Conservation (phyloP, 2,888 invertebrate genomes). For the Synanthedon tipuliformis region DNA sequence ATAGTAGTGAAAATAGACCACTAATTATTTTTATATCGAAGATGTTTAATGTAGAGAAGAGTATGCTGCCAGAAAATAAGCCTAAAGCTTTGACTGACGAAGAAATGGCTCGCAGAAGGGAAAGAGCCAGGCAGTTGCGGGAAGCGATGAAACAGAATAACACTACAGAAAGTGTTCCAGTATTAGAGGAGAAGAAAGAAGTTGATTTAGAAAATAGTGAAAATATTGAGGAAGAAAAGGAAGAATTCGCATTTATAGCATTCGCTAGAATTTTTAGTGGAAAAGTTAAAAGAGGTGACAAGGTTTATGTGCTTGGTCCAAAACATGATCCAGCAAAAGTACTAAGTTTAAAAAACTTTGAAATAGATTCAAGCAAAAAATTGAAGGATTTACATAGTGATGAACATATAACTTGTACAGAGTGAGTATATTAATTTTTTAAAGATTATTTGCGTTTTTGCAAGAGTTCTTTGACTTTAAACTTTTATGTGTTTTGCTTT, state of each 20-base stretch:
- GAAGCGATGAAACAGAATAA: slow-evolving; percentile 63
- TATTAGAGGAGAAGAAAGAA: slow-evolving; percentile 18
- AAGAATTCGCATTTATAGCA: slow-evolving; percentile 78
- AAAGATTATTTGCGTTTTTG: too few relatives aligned
- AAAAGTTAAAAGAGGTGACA: slow-evolving; percentile 78
- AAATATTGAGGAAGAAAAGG: slow-evolving; percentile 51
- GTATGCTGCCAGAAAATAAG: slow-evolving; percentile 81
- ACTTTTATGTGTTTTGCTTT: too few relatives aligned
- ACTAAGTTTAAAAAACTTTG: slow-evolving; percentile 46
- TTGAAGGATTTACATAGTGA: slow-evolving; percentile 72
- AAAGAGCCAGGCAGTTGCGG: slow-evolving; percentile 74
- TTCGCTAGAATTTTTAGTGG: slow-evolving; percentile 96
- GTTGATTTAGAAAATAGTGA: slow-evolving; percentile 21
- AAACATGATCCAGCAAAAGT: slow-evolving; percentile 84
- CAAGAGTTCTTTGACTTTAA: too few relatives aligned
- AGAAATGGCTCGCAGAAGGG: slow-evolving; percentile 77
- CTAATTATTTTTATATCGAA: slow-evolving; percentile 86
- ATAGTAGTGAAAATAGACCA: slow-evolving; percentile 72
- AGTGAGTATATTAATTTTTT: slow-evolving; percentile 35
- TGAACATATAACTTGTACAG: slow-evolving; percentile 74
- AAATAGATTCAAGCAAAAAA: slow-evolving; percentile 56
- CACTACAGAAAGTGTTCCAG: slow-evolving; percentile 15
- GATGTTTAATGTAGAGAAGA: slow-evolving; percentile 87
- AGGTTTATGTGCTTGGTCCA: slow-evolving; percentile 86
- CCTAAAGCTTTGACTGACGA: slow-evolving; percentile 80